Percentiles rank a stretch among this genome's conserved stretches.
These are phyloP conservation scores for Centruroides vittatus DNA, from an alignment of 1,140 invertebrate species.

Conservation along the genomic window DNA sequence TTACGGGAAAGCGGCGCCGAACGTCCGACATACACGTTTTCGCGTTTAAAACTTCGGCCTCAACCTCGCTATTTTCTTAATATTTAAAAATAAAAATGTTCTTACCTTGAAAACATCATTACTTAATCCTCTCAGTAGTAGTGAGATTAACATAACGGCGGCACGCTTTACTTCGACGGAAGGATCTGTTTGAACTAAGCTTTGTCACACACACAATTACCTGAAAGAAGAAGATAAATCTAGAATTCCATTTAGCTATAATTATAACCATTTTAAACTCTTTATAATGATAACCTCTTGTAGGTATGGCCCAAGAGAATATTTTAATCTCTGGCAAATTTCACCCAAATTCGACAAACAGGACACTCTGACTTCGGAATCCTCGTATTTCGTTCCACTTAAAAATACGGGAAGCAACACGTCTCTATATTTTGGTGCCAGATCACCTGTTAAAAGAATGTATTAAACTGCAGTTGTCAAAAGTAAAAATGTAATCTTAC, in stretches of 20 bases:
- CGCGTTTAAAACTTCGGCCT: no score
- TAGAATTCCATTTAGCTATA: no score
- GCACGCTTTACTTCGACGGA: constrained; percentile 54
- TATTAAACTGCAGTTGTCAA: no score
- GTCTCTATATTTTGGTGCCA: constrained; percentile 52
- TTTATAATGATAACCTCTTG: constrained; percentile 44
- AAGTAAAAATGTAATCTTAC: no score
- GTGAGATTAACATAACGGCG: constrained; percentile 54
- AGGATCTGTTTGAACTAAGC: constrained; percentile 50
- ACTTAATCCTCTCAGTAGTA: constrained; percentile 55
- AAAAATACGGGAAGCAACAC: constrained; percentile 56
- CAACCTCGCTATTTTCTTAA: no score
- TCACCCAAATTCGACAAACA: constrained; percentile 72
- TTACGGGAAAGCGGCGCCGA: no score
- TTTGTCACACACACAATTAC: constrained; percentile 50
- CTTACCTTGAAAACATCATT: constrained; percentile 42
- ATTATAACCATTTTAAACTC: background rate
- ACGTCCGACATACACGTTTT: no score
- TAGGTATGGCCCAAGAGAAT: constrained; percentile 49
- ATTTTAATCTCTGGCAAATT: constrained; percentile 57
- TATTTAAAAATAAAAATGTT: background rate
- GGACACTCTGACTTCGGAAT: constrained; percentile 59
- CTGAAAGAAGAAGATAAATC: constrained; percentile 30
- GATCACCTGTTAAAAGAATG: constrained; percentile 41
- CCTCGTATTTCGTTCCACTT: constrained; percentile 45